phyloP scores from a whole-genome alignment of 2,797 vertebrate species.

The Triplophysa yarkandensis region DNA sequence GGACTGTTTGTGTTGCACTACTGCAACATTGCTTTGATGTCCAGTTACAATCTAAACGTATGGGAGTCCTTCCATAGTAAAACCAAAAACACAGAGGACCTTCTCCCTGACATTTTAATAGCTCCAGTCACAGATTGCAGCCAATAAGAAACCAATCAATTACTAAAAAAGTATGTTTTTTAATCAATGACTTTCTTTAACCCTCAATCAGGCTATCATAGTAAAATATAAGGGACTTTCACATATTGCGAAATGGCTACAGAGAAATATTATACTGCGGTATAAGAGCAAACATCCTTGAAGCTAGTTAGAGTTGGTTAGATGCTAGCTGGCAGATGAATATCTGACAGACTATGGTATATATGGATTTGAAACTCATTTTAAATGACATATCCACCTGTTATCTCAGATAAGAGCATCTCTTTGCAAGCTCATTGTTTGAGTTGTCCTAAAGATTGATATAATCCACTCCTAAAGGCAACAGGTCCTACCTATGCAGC shows the following conservation, averaged over 20 bases:
- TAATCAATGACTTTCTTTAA: not conserved
- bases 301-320: no score
- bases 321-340: not conserved
- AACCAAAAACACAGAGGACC: not conserved
- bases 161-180: not conserved
- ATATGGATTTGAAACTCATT: not conserved
- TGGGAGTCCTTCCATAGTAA: not conserved
- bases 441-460: constrained; percentile 17
- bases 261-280: constrained; percentile 2
- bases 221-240: not conserved
- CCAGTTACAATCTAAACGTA: not conserved
- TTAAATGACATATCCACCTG: not conserved
- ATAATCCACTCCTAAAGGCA: constrained; percentile 12
- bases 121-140: not conserved
- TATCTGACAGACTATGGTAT: not conserved
- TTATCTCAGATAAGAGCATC: constrained; percentile 9
- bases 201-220: not conserved
- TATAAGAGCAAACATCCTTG: not conserved
- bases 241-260: not conserved
- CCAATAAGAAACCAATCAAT: not conserved
- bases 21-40: no score
- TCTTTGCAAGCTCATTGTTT: not conserved
- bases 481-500: constrained; percentile 18
- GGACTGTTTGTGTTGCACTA: no score
- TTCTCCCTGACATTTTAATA: not conserved